Evolutionary conservation across 2,113 vertebrate genomes (phyloP), one percentile per base, ranked within the genome.

Genomic region (Tautogolabrus adspersus): DNA sequence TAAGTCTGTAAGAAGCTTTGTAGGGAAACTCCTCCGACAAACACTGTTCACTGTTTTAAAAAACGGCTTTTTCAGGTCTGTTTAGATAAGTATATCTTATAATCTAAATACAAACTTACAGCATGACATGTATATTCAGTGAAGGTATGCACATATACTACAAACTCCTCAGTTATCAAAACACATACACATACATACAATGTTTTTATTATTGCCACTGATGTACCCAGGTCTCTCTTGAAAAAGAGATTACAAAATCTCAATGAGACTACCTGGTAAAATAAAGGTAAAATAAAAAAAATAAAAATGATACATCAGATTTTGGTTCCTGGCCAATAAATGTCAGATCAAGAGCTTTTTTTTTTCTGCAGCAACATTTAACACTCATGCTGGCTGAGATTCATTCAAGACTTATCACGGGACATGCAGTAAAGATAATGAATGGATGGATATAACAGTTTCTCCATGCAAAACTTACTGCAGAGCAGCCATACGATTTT

Each of bases 1-100:
- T 60, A 66, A 62, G 69, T 70, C 54, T 62, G 57, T 59, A 34
- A 64, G 52, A 22, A 68, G 68, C 66, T 74, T 64, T 22, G 8
- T 37, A 65, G 6, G 2, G 23, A 69, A 77, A 63, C 34, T 58
- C 21, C 40, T 19, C 30, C 22, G 19, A 12, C 8, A 67, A 42
- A 44, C 21, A 40, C 21, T 21, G 49, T 3, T 61, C 5, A 10
- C 11, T 18, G 21, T 47, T 64, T 60, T 0, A 13, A 61, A 61
- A 23, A 30, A n/a, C 1, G 1, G 0, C 15, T 58, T 54, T 26
- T 69, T 59, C 13, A 47, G 13, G 5, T 49, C 47, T 19, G 12
- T 5, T 49, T 49, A 18, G 47, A 18, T 49, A 37, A 12, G 44
- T 54, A 55, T 6, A 40, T 70, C 52, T 26, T 64, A 42, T 21